These are phyloP conservation scores for Sphaeramia orbicularis DNA, from an alignment of 2,797 vertebrate species.

Conservation along the genomic window DNA sequence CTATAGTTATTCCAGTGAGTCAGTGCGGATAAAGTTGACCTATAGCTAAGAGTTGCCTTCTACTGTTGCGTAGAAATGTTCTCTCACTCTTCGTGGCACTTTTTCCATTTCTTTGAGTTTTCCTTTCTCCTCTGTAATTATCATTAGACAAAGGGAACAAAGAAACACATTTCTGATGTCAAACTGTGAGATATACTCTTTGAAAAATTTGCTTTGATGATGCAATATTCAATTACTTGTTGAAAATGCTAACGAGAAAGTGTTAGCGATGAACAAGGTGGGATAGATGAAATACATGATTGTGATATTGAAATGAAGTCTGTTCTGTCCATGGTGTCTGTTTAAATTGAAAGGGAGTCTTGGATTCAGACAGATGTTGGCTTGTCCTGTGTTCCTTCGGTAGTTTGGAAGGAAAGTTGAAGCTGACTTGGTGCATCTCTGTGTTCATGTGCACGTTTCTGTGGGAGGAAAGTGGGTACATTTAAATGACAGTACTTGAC, in stretches of 20 bases:
- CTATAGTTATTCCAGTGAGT: not conserved
- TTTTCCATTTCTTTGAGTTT: conserved; percentile 21
- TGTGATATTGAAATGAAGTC: conserved; percentile 35
- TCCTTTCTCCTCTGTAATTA: conserved; percentile 55
- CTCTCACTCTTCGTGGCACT: conserved; percentile 4
- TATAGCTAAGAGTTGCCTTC: not conserved
- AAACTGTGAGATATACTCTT: conserved; percentile 45
- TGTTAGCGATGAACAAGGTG: conserved; percentile 21
- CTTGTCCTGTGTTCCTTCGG: not conserved
- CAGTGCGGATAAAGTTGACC: not conserved
- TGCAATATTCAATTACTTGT: conserved; percentile 72
- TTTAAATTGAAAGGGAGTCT: conserved; percentile 40
- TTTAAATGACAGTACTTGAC: no score
- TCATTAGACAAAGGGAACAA: conserved; percentile 52
- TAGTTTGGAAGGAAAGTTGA: not conserved
- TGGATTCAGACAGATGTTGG: conserved; percentile 20
- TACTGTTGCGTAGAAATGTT: not conserved
- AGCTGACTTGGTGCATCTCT: no score
- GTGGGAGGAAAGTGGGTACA: no score
- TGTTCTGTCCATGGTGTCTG: conserved; percentile 21
- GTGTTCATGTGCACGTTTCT: no score
- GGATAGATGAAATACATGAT: conserved; percentile 47
- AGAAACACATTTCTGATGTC: conserved; percentile 53
- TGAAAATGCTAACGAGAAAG: conserved; percentile 60
- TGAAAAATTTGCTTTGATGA: conserved; percentile 75